Evolutionary conservation across 2,888 invertebrate genomes (phyloP).

Genomic region (Rhaphigaster nebulosa): DNA sequence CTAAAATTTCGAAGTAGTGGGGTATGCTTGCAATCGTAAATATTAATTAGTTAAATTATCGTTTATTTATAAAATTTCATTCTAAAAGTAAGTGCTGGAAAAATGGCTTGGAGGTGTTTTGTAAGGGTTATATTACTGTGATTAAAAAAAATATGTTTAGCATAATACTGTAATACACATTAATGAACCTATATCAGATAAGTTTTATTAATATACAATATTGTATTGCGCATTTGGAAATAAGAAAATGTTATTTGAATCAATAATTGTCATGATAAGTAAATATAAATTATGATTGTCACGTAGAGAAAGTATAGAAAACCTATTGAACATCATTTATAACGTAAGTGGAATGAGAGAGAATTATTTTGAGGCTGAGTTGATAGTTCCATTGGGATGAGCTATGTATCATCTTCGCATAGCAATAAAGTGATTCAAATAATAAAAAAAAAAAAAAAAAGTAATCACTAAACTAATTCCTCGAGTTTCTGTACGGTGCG

Average conservation of each 20-base stretch:
- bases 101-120: neutral
- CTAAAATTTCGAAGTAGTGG: constrained; percentile 25
- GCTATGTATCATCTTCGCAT: neutral
- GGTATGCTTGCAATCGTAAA: neutral
- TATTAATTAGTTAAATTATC: neutral
- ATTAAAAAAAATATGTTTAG: neutral
- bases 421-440: neutral
- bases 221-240: neutral
- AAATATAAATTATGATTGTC: neutral
- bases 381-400: neutral
- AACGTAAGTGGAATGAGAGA: neutral
- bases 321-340: neutral
- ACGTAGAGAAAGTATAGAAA: neutral
- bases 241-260: neutral
- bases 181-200: neutral
- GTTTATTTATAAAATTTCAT: neutral
- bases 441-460: neutral
- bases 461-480: neutral
- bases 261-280: neutral
- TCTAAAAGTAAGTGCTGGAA: neutral
- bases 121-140: neutral
- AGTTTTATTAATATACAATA: neutral
- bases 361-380: neutral
- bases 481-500: neutral
- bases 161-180: neutral